These are phyloP conservation scores for Helarctos malayanus DNA, from an alignment of 2,797 vertebrate genomes.

Conservation along the genomic window DNA sequence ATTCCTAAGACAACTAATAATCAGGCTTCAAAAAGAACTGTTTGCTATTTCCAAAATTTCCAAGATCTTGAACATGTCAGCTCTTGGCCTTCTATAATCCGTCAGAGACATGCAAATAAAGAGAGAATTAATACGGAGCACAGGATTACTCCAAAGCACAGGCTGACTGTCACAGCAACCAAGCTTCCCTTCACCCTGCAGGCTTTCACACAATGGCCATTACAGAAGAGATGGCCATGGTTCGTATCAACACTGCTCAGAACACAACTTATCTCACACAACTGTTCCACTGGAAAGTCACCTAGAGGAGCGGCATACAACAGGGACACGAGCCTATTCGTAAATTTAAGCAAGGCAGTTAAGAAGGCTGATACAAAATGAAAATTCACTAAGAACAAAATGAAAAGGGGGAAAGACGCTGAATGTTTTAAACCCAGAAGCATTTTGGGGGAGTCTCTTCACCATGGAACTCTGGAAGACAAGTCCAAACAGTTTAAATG, in stretches of 20 bases:
- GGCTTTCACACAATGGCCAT: background rate
- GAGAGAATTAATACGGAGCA: slow-evolving; percentile 14
- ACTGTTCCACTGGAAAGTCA: background rate
- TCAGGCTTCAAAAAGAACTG: slow-evolving; percentile 48
- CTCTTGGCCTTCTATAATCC: background rate
- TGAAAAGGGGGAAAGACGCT: background rate
- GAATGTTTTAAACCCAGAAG: background rate
- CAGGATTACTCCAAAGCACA: background rate
- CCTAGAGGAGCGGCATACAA: background rate
- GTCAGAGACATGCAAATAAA: background rate
- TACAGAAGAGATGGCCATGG: background rate
- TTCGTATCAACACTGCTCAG: background rate
- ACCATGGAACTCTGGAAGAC: slow-evolving; percentile 38
- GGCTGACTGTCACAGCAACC: background rate
- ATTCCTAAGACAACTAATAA: slow-evolving; percentile 52
- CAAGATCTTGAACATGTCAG: slow-evolving; percentile 43
- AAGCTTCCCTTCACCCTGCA: background rate
- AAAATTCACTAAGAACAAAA: slow-evolving; percentile 33
- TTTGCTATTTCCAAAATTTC: slow-evolving; percentile 17
- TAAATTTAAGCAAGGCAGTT: background rate
- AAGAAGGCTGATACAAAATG: background rate
- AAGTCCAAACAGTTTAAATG: slow-evolving; percentile 41
- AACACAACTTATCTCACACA: slow-evolving; percentile 19
- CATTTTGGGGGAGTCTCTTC: slow-evolving; percentile 37
- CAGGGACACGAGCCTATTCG: background rate